Base-by-base conservation (phyloP, 37 sponge, comb jelly and placozoan species). In the Haliclona indistincta region DNA sequence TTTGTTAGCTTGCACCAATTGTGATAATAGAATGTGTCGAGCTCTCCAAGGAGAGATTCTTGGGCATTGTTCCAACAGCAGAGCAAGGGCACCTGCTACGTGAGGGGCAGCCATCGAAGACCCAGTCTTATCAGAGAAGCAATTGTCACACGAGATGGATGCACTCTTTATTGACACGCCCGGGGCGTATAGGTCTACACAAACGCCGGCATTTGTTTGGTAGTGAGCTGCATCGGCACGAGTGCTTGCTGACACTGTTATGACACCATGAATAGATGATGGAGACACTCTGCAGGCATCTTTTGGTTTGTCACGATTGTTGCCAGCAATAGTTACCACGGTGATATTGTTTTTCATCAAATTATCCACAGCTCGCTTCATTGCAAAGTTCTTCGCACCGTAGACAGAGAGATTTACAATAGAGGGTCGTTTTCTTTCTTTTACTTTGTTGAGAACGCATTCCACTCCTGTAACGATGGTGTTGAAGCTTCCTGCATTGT, bases 151-250 rank as follows among this genome's bases (percentile, higher is more conserved):
- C 7, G 0, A 22, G 6, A 1, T 22, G 3, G 54, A 11, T 19
- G 79, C 62, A 63, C 79, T 85, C 0, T 22, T 42, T 15, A 89
- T 80, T 4, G 36, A 39, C 32, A 54, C 36, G 20, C 90, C 90
- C 5, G 90, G 90, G 29, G 90, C 90, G 63, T 70, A 75, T 28
- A 89, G 56, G 36, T 89, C 90, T 7, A 89, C 84, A 70, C 90
- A 89, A n/a, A 11, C 25, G 0, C 90, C 90, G 17, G 67, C 51
- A 20, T 84, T 75, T 35, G 75, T 56, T 11, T 35, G 15, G 2
- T 17, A 19, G 44, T n/a, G 70, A 2, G 75, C 84, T 0, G 63
- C 26, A 56, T 81, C 77, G 13, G 28, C 3, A 10, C 33, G 60
- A 8, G 60, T 62, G 40, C 54, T 71, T 0, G 76, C 90, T 20